Evolutionary conservation across 2,113 vertebrate genomes (phyloP).

Genomic region (Odontophorus gujanensis): DNA sequence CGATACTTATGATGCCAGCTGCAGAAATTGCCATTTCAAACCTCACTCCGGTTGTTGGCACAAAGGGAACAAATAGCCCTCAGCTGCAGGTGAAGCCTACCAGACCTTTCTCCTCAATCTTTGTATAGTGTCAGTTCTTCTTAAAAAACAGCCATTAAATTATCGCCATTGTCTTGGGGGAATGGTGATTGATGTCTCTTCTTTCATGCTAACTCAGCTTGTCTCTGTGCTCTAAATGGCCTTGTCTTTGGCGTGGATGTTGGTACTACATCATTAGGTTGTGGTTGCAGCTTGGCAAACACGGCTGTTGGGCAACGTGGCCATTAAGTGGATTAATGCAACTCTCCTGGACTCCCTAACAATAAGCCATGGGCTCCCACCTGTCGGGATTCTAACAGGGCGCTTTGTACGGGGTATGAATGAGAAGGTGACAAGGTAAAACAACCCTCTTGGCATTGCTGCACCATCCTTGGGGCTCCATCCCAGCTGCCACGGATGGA

Average conservation of each 20-base stretch:
- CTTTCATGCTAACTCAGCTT: conserved; percentile 64
- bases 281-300: not conserved
- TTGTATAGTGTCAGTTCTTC: conserved; percentile 62
- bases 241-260: conserved; percentile 41
- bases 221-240: conserved; percentile 51
- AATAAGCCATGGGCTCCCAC: not conserved
- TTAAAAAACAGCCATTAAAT: conserved; percentile 71
- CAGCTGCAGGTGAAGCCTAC: conserved; percentile 72
- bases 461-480: rapidly evolving
- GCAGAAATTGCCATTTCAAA: conserved; percentile 55
- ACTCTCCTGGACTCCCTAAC: not conserved
- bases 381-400: not conserved
- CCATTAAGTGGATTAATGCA: rapidly evolving
- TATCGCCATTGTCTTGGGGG: conserved; percentile 62
- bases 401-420: rapidly evolving
- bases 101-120: conserved; percentile 59
- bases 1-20: conserved; percentile 51
- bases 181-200: conserved; percentile 67
- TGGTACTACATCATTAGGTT: conserved; percentile 46
- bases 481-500: rapidly evolving
- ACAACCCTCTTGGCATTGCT: not conserved
- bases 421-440: not conserved
- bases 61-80: conserved; percentile 67
- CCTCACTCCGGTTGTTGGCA: conserved; percentile 20
- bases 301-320: not conserved